phyloP scores from a whole-genome alignment of 37 sponge, comb jelly and placozoan species.

The Sycon ciliatum region DNA sequence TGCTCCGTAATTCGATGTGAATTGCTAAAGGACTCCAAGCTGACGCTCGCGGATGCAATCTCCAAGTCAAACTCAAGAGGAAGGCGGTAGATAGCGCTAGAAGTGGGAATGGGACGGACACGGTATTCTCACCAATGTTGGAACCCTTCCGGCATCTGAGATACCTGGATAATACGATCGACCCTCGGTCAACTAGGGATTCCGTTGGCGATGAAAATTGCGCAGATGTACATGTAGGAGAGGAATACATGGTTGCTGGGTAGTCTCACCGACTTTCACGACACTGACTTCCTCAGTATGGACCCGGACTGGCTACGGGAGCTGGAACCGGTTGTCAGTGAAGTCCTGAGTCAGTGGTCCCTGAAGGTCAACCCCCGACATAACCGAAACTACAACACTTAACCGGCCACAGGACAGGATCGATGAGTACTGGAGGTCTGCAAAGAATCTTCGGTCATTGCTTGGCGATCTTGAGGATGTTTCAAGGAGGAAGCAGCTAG shows the following conservation, averaged over 20 bases:
- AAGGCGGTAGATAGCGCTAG: background rate
- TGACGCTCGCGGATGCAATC: background rate
- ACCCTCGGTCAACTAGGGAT: no score
- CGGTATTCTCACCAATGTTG: no score
- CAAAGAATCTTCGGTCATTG: background rate
- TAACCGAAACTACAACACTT: constrained; percentile 5
- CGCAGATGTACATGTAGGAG: no score
- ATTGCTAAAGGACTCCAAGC: background rate
- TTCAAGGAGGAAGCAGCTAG: no score
- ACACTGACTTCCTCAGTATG: constrained; percentile 12
- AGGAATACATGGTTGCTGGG: no score
- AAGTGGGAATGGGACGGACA: background rate
- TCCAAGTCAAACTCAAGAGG: background rate
- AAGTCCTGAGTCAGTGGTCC: constrained; percentile 10
- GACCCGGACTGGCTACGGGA: background rate
- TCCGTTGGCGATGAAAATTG: no score
- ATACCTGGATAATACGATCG: no score
- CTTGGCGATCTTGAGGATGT: background rate
- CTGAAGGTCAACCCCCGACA: constrained; percentile 12
- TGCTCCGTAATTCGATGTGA: background rate
- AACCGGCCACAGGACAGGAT: constrained; percentile 10
- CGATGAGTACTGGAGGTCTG: constrained; percentile 10
- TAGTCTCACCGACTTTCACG: no score
- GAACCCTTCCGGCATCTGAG: no score
- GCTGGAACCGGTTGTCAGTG: background rate